phyloP scores from a whole-genome alignment of 2,113 vertebrate species.

The Eulemur macaco region DNA sequence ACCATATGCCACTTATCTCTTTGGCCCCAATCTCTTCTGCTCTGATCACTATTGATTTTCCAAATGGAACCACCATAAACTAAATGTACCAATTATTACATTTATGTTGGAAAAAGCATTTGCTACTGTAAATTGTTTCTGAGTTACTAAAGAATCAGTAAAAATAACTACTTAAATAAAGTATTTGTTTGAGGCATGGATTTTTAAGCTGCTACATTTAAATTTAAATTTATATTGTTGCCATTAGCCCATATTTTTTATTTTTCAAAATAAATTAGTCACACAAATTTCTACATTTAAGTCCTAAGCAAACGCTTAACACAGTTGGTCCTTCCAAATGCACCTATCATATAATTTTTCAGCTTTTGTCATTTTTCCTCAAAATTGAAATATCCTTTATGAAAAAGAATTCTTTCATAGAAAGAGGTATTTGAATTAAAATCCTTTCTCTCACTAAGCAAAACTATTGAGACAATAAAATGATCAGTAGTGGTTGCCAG shows the following conservation, averaged over 20 bases:
- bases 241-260: conserved; percentile 69
- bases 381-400: conserved; percentile 8
- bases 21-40: conserved; percentile 42
- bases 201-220: conserved; percentile 72
- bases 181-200: conserved; percentile 28
- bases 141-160: conserved; percentile 62
- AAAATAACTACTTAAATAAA: conserved; percentile 68
- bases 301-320: conserved; percentile 48
- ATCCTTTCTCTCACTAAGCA: neutral
- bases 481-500: neutral
- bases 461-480: neutral
- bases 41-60: conserved; percentile 51
- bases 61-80: conserved; percentile 64
- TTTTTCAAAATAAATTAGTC: conserved; percentile 56
- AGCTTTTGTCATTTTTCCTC: conserved; percentile 34
- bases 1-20: conserved; percentile 78
- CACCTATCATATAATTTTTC: neutral
- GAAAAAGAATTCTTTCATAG: neutral
- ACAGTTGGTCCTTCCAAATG: neutral
- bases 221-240: conserved; percentile 56
- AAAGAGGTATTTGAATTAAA: conserved; percentile 40
- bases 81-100: conserved; percentile 71
- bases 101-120: conserved; percentile 43
- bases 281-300: conserved; percentile 58
- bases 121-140: conserved; percentile 73